These are phyloP conservation scores for Monochamus alternatus DNA, from an alignment of 2,888 invertebrate species.

Conservation along the genomic window DNA sequence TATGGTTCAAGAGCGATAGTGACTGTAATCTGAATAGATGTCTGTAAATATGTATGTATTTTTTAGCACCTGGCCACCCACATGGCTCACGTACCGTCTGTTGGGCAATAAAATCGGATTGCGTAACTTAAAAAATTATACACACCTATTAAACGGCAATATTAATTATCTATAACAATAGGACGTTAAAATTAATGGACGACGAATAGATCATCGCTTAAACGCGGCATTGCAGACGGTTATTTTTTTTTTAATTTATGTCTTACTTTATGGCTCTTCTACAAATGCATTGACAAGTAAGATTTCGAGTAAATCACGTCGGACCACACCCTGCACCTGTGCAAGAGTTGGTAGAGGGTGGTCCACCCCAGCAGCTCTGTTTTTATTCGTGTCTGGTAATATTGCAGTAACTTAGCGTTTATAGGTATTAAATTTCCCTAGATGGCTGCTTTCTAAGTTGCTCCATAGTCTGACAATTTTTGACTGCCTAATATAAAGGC, in stretches of 20 bases:
- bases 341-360: too few relatives aligned
- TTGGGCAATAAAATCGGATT: background rate
- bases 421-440: too few relatives aligned
- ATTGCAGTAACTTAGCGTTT: too few relatives aligned
- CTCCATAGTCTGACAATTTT: too few relatives aligned
- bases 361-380: too few relatives aligned
- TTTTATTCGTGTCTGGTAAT: too few relatives aligned
- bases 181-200: conserved; percentile 27
- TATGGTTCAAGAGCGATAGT: background rate
- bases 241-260: conserved; percentile 13
- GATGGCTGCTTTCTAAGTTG: too few relatives aligned
- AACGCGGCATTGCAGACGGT: background rate
- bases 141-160: conserved; percentile 12
- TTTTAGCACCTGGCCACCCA: background rate
- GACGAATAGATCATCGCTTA: conserved; percentile 10
- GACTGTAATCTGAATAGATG: background rate
- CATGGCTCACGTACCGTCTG: background rate
- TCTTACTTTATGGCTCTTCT: background rate
- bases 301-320: background rate
- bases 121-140: conserved; percentile 6
- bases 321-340: too few relatives aligned
- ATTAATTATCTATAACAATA: conserved; percentile 16
- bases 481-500: too few relatives aligned
- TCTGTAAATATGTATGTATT: background rate
- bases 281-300: background rate